phyloP scores from a whole-genome alignment of 1,140 invertebrate genomes.

The Tribolium castaneum region DNA sequence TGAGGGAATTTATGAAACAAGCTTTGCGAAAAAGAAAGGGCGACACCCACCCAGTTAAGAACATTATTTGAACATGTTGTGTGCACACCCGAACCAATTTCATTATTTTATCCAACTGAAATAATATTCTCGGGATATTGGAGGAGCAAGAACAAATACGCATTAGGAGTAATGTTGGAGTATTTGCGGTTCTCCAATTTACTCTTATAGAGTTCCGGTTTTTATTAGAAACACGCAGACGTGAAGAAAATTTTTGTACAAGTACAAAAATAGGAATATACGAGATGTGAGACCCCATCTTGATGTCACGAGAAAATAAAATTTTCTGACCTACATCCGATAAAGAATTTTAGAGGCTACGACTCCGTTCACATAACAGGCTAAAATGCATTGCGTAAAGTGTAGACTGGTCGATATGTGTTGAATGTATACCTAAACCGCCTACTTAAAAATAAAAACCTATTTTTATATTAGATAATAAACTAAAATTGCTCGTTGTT shows the following conservation, averaged over 20 bases:
- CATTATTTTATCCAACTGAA: conserved; percentile 7
- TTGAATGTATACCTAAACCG: too few relatives aligned
- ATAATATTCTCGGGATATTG: conserved; percentile 16
- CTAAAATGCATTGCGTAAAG: too few relatives aligned
- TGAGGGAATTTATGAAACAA: background rate
- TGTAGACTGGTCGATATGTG: too few relatives aligned
- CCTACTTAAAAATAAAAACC: too few relatives aligned
- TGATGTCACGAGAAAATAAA: too few relatives aligned
- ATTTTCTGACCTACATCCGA: too few relatives aligned
- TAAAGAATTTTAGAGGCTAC: too few relatives aligned
- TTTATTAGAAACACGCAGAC: background rate
- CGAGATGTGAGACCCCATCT: too few relatives aligned
- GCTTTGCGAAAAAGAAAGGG: background rate
- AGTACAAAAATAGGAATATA: too few relatives aligned
- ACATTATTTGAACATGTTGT: conserved; percentile 13
- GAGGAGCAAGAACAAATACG: conserved; percentile 13
- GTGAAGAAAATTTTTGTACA: background rate
- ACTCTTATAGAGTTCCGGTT: background rate
- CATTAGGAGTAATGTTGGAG: background rate
- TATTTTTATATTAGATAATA: too few relatives aligned
- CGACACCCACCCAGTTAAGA: background rate
- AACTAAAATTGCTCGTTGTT: too few relatives aligned
- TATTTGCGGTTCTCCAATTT: background rate
- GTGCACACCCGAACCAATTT: conserved; percentile 5
- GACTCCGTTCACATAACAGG: too few relatives aligned